Evolutionary conservation across 2,888 invertebrate genomes (phyloP), one percentile per base, ranked within the genome.

Genomic region (Hydrotaea diabolus): DNA sequence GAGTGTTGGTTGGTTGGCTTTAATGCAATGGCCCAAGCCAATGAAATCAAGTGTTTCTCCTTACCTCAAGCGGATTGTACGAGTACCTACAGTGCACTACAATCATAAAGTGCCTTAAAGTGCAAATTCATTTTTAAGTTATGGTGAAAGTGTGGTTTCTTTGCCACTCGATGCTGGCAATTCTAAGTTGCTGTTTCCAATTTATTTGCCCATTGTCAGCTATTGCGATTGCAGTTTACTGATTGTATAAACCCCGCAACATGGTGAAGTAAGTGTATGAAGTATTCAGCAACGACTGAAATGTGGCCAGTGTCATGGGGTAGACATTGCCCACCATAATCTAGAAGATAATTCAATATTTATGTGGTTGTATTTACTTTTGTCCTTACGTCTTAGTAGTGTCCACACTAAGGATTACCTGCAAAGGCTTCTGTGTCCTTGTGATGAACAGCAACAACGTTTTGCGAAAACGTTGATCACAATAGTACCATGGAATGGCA

Each of bases 231-330:
- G 36, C 15, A 75, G 55, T 66, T 77, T 73, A 83, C 55, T 86
- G 79, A 36, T 82, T 85, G 49, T 86, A 86, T 77, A 91, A 87
- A 86, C 90, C 88, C 89, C 87, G 85, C 85, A 92, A 80, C 85
- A 92, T 87, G 55, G 91, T 91, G 82, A 91, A 92, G 83, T 91
- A 92, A 43, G 90, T 89, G 85, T 91, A 92, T 72, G 91, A 90
- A 64, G 89, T 88, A 88, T 92, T 92, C 81, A 92, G 57, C 64
- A 92, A 87, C 55, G 91, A 90, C 86, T 92, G 91, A 87, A 90
- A 89, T 77, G 87, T 87, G 82, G 87, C 87, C 87, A 90, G 84
- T 15, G 88, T 89, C 90, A 90, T 90, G 62, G 89, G 90, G 78
- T 89, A 89, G 39, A 89, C 86, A 73, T 89, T 89, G 15, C 90